These are phyloP conservation scores for Idaea biselata DNA, from an alignment of 2,888 invertebrate genomes.

Conservation along the genomic window DNA sequence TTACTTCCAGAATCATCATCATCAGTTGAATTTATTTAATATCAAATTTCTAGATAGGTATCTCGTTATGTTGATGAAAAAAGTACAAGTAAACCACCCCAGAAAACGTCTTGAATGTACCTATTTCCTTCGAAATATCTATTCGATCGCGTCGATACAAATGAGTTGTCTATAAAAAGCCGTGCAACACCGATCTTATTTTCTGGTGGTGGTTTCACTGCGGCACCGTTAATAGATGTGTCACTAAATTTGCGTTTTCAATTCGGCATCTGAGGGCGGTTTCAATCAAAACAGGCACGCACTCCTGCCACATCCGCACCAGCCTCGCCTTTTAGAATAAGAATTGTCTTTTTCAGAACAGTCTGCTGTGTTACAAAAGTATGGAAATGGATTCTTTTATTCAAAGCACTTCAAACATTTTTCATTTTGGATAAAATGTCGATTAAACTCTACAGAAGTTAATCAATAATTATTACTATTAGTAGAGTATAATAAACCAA, in stretches of 20 bases:
- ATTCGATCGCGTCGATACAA: constrained; percentile 4
- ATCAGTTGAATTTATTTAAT: not conserved
- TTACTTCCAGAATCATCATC: not conserved
- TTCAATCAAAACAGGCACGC: constrained; percentile 79
- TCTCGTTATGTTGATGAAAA: not conserved
- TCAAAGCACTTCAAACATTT: constrained; percentile 12
- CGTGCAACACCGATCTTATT: constrained; percentile 42
- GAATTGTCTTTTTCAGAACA: constrained; percentile 78
- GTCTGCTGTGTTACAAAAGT: constrained; percentile 53
- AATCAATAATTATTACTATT: not conserved
- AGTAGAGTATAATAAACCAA: not conserved
- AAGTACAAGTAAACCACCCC: not conserved
- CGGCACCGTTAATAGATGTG: constrained; percentile 75
- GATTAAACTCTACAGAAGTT: not conserved
- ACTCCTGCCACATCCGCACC: constrained; percentile 75
- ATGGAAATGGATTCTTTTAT: constrained; percentile 47
- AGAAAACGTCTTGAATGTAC: not conserved
- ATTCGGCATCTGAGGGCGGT: constrained; percentile 66
- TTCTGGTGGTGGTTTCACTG: constrained; percentile 58
- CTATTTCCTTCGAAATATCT: not conserved
- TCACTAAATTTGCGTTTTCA: constrained; percentile 78
- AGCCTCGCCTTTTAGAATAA: constrained; percentile 77
- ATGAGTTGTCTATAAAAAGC: constrained; percentile 3
- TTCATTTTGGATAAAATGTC: not conserved
- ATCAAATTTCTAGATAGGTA: not conserved